Conservation (phyloP, 2,797 vertebrate genomes). For the Catostomus latipinnis region DNA sequence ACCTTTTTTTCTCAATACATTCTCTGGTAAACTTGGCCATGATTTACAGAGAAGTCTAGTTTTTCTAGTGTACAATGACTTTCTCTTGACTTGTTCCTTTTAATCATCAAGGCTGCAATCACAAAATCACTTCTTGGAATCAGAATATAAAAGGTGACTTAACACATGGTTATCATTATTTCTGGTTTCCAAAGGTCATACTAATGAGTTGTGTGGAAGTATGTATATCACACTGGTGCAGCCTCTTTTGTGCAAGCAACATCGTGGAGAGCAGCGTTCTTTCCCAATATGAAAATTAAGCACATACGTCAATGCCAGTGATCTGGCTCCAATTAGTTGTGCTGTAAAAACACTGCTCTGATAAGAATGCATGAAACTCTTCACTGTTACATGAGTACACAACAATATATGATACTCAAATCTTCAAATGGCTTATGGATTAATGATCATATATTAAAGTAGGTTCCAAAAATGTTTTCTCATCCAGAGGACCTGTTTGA, state of each 20-base stretch:
- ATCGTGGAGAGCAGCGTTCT: background rate
- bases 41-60: background rate
- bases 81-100: background rate
- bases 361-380: constrained; percentile 28
- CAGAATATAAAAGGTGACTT: background rate
- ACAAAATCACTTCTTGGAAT: background rate
- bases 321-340: background rate
- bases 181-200: background rate
- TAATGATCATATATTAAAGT: constrained; percentile 42
- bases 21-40: background rate
- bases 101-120: background rate
- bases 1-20: constrained; percentile 23
- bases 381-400: constrained; percentile 12
- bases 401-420: constrained; percentile 31
- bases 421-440: constrained; percentile 24
- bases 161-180: background rate
- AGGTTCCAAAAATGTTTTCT: constrained; percentile 15
- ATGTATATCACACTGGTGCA: constrained; percentile 1
- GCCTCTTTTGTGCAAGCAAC: background rate
- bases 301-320: constrained; percentile 1
- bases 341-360: constrained; percentile 48
- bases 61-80: background rate
- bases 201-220: background rate
- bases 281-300: constrained; percentile 21
- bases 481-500: constrained; percentile 9